phyloP scores from a whole-genome alignment of 1,140 invertebrate species.

The Conus betulinus region DNA sequence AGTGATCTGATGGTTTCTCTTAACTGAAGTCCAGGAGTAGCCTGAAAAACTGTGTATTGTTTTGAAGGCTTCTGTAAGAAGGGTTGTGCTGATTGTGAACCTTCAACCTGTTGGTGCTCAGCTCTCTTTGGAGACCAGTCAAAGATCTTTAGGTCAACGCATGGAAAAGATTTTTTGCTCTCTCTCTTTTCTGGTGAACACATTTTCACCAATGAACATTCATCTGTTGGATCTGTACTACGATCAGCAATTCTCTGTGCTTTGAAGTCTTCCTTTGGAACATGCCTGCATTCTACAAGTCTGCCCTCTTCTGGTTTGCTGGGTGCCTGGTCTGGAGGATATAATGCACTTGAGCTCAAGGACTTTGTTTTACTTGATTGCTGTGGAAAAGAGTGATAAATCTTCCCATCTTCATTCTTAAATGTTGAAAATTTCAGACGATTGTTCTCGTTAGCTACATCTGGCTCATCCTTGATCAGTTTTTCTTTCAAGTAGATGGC shows the following conservation, averaged over 20 bases:
- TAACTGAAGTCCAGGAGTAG: background rate
- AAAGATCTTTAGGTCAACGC: too few relatives aligned
- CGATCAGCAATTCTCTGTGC: background rate
- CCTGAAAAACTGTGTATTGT: background rate
- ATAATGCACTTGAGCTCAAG: too few relatives aligned
- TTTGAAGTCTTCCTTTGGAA: background rate
- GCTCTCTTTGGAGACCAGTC: too few relatives aligned
- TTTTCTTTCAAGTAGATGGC: background rate
- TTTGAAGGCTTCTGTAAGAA: too few relatives aligned
- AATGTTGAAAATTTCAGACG: background rate
- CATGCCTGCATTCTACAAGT: background rate
- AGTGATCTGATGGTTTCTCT: conserved; percentile 6
- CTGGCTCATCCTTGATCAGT: background rate
- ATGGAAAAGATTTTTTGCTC: background rate
- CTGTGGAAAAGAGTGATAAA: background rate
- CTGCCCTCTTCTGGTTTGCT: too few relatives aligned
- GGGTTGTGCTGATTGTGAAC: too few relatives aligned
- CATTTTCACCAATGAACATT: background rate
- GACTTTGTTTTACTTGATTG: too few relatives aligned
- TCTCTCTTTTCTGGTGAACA: background rate
- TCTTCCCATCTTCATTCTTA: background rate
- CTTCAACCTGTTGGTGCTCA: too few relatives aligned
- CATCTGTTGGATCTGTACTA: background rate
- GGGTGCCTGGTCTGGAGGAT: too few relatives aligned
- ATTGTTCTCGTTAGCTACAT: background rate